Percentiles rank a stretch among this genome's conserved stretches.
Conservation (phyloP, 2,888 invertebrate genomes). For the Orchesella flavescens region DNA sequence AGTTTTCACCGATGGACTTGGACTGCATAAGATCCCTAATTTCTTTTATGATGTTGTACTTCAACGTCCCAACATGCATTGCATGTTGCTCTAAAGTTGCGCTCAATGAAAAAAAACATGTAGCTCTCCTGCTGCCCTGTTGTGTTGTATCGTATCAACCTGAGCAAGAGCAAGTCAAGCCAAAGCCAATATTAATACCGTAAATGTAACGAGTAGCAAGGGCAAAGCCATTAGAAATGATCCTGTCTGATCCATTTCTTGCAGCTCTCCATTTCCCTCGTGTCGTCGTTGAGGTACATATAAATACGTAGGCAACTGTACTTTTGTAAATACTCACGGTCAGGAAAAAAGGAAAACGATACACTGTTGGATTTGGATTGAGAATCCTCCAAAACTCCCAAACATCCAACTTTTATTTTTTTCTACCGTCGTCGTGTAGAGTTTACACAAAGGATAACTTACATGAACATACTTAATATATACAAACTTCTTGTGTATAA, state of each 20-base stretch:
- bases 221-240: constrained; percentile 42
- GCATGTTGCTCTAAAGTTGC: no score
- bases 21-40: no score
- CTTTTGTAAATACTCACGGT: background rate
- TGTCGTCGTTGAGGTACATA: constrained; percentile 1
- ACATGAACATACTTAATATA: background rate
- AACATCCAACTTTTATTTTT: background rate
- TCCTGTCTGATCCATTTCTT: constrained; percentile 49
- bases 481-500: background rate
- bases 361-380: background rate
- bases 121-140: no score
- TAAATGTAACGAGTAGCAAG: constrained; percentile 25
- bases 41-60: no score
- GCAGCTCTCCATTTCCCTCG: constrained; percentile 37
- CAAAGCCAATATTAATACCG: constrained; percentile 23
- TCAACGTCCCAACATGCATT: no score
- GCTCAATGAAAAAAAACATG: no score
- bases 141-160: no score
- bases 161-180: background rate
- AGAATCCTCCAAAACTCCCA: no score
- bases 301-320: background rate
- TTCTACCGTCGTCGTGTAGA: background rate
- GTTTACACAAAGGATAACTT: constrained; percentile 29
- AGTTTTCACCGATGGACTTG: no score
- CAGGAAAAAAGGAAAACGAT: constrained; percentile 12